A percentile compares a stretch with the other conserved stretches of the same genome.
phyloP scores from a whole-genome alignment of 2,797 vertebrate genomes.

The Liasis olivaceus region DNA sequence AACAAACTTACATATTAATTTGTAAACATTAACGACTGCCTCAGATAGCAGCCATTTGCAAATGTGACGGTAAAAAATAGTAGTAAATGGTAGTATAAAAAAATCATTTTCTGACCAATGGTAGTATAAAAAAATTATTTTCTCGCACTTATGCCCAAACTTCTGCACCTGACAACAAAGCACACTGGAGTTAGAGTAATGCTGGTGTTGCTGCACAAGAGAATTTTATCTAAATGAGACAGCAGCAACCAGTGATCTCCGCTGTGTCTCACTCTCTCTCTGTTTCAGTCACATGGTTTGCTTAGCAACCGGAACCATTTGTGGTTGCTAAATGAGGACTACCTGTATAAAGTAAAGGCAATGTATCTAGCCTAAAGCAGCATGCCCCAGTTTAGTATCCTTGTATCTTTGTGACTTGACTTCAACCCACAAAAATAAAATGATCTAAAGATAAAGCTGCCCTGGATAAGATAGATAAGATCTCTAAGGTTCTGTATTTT shows the following conservation, averaged over 20 bases:
- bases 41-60: not conserved
- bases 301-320: not conserved
- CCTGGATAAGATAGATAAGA: not conserved
- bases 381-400: not conserved
- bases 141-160: not conserved
- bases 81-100: not conserved
- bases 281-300: not conserved
- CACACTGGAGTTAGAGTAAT: not conserved
- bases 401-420: not conserved
- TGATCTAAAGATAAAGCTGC: not conserved
- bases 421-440: not conserved
- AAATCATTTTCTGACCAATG: not conserved
- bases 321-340: not conserved
- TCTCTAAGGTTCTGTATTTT: not conserved
- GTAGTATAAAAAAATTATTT: not conserved
- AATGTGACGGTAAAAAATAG: not conserved
- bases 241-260: not conserved
- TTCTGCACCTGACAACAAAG: not conserved
- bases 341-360: not conserved
- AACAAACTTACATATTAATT: too few relatives aligned
- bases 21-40: not conserved
- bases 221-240: not conserved
- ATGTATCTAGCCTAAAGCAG: not conserved
- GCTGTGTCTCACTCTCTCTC: not conserved
- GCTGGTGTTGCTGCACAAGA: not conserved